Base-by-base conservation (phyloP, 2,797 vertebrate genomes). In the Enteromius unitaeniatus region DNA sequence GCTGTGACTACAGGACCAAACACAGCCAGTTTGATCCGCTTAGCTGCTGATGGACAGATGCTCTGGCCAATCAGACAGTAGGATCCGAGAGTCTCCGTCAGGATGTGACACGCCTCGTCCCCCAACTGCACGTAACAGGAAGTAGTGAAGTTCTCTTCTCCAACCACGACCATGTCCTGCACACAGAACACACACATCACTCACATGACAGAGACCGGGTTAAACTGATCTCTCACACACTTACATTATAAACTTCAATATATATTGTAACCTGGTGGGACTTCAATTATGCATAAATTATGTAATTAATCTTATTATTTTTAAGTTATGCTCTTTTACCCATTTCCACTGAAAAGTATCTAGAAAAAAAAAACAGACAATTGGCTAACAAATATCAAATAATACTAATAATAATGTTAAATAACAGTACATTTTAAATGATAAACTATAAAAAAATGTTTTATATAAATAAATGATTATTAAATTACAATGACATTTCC, bases 71-170 rank as follows among this genome's bases (percentile, higher is more conserved):
- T 96, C 70, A 99, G 94, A 86, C 97, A 95, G 26, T 96, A 97
- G 0, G 97, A 98, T 40, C 97, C 96, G 82, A 99, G 96, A 0
- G 95, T 97, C 94, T 99, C 98, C 0, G 97, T 99, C 92, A 99
- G 95, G 90, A 99, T 96, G 90, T 99, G 98, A 92, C 97, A 99
- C 47, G 97, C 95, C 85, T 99, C 97, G 0, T 96, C 93, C 1
- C 98, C 97, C 95, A 99, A 92, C 87, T 99, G 98, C 89, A 99
- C 94, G 82, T 99, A 99, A 91, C 97, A 99, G 0, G 97, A 97
- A 0, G 98, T 99, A 21, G 97, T 98, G 91, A 98, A 98, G 89
- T 98, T 99, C 82, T 99, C 98, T 81, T 99, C 97, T 34, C 98
- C 98, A 0, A 99, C 97, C 65, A 96, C 96, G 84, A 99, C 97